Evolutionary conservation across 2,888 invertebrate genomes (phyloP), one percentile per base, ranked within the genome.

Genomic region (Sturmia bella): DNA sequence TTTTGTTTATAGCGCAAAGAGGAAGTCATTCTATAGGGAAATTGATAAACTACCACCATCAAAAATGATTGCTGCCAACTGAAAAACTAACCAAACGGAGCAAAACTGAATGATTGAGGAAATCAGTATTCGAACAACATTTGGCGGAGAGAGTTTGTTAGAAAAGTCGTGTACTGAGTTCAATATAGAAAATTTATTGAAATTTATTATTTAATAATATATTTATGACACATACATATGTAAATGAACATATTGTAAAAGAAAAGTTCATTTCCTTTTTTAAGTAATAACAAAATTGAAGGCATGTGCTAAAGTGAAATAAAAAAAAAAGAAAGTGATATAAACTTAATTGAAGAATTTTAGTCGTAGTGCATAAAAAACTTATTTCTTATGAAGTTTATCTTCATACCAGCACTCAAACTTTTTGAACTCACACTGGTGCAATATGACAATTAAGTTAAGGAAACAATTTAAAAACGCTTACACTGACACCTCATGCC

Each of bases 121-220:
- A 80, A 68, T 84, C 86, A 89, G 89, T 89, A 88, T 85, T 86
- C 85, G 85, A 86, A 79, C 84, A 85, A 86, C 88, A 85, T 85
- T 87, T 86, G 82, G 74, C 84, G 85, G 83, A 81, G 87, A 81
- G 81, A 86, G 86, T 85, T 85, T 74, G 69, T 73, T 72, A 64
- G 74, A 70, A 27, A 6, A 27, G 9, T n/a, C 27, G n/a, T 52
- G 37, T 54, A 56, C 12, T 7, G 54, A 57, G 41, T 21, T 32
- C 11, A 52, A 56, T 63, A 32, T 50, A 68, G 56, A 68, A 61
- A 37, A 52, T 32, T 32, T 32, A 9, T 9, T 32, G 1, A 32
- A 32, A 32, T 32, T 7, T 32, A 32, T 32, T 32, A 32, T 7
- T 32, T 32, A 32, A 32, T 32, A 32, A 32, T 9, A 32, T 6